These are phyloP conservation scores for Catocala fraxini DNA, from an alignment of 2,888 invertebrate species.

Conservation along the genomic window DNA sequence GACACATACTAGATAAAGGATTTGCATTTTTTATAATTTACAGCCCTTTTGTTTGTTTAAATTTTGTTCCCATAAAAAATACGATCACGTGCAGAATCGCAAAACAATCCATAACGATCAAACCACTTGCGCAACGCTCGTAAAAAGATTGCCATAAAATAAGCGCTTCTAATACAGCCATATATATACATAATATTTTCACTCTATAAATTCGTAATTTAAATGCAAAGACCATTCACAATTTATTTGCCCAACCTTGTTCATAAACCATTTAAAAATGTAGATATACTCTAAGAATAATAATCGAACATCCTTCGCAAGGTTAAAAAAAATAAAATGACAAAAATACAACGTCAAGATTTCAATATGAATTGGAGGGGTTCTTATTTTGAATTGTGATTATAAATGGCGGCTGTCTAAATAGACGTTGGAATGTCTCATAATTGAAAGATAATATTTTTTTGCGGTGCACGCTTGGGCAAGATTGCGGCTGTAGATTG, in stretches of 20 bases:
- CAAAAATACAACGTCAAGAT: constrained; percentile 25
- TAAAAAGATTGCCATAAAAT: constrained; percentile 11
- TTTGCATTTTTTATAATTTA: too few relatives aligned
- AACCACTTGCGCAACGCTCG: constrained; percentile 5
- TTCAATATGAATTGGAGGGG: constrained; percentile 34
- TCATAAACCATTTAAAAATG: constrained; percentile 5
- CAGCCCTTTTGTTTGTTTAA: neutral
- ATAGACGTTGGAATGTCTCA: constrained; percentile 65
- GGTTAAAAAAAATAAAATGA: constrained; percentile 21
- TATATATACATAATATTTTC: constrained; percentile 1
- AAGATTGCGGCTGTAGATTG: constrained; percentile 59
- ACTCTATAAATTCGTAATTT: constrained; percentile 11
- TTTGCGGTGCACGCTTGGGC: constrained; percentile 60
- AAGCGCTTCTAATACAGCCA: constrained; percentile 3
- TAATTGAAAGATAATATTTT: constrained; percentile 82
- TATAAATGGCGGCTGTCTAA: constrained; percentile 70
- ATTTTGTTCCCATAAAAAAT: neutral
- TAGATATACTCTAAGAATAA: neutral
- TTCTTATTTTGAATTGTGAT: constrained; percentile 71
- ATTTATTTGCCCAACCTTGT: neutral
- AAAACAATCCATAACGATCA: constrained; percentile 6
- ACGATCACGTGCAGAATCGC: neutral
- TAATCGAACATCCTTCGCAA: constrained; percentile 9
- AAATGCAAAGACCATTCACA: constrained; percentile 5
- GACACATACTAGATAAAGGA: too few relatives aligned